These are phyloP conservation scores for Physella acuta DNA, from an alignment of 1,140 invertebrate species.

Conservation along the genomic window DNA sequence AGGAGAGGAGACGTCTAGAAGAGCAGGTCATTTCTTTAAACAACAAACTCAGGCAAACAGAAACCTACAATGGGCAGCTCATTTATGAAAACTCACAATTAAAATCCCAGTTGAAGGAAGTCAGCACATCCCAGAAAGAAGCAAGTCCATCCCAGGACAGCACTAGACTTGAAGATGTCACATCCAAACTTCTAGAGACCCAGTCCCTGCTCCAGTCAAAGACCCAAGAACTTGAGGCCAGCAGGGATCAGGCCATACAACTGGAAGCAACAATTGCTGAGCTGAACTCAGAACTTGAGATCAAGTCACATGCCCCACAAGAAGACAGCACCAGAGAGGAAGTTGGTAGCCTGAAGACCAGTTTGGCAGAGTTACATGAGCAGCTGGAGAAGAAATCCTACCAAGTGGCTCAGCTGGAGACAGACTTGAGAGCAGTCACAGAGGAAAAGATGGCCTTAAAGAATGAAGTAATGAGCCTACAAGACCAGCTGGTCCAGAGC, in stretches of 20 bases:
- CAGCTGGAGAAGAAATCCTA: not conserved
- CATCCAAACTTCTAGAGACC: not conserved
- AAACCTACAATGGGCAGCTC: slow-evolving; percentile 29
- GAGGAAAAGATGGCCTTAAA: slow-evolving; percentile 1
- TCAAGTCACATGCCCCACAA: too few relatives aligned
- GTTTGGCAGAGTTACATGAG: not conserved
- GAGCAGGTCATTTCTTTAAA: slow-evolving; percentile 25
- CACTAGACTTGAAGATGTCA: not conserved
- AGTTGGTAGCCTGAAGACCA: slow-evolving; percentile 26
- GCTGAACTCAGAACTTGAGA: slow-evolving; percentile 1
- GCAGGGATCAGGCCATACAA: not conserved
- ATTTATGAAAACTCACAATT: slow-evolving; percentile 25
- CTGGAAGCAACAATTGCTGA: not conserved
- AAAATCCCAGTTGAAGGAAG: slow-evolving; percentile 14
- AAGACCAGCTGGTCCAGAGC: slow-evolving; percentile 1
- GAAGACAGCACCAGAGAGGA: too few relatives aligned
- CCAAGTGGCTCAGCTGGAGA: slow-evolving; percentile 64
- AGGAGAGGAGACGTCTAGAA: slow-evolving; percentile 21
- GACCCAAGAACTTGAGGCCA: not conserved
- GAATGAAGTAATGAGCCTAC: slow-evolving; percentile 7
- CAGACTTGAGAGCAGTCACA: slow-evolving; percentile 41
- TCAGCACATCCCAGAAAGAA: too few relatives aligned
- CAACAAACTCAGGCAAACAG: slow-evolving; percentile 58
- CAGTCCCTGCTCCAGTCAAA: slow-evolving; percentile 6
- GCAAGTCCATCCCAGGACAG: not conserved